Evolutionary conservation across 2,888 invertebrate genomes (phyloP).

Genomic region (Hirtodrosophila histrioides): DNA sequence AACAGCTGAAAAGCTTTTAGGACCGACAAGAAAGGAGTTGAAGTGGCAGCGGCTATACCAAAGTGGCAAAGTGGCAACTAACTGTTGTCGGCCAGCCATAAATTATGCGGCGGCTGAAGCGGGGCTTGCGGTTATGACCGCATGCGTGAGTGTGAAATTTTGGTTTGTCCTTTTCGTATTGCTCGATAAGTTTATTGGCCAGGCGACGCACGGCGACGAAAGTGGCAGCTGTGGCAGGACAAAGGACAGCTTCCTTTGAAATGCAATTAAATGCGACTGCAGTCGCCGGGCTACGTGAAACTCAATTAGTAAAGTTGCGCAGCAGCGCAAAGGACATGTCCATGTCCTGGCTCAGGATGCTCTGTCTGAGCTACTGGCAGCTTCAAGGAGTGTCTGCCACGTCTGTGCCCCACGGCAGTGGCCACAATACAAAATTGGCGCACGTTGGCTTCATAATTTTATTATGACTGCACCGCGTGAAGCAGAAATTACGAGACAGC

Average conservation of each 20-base stretch:
- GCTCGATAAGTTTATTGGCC: constrained; percentile 13
- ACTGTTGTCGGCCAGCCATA: constrained; percentile 57
- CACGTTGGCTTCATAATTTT: constrained; percentile 76
- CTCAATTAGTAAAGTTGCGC: constrained; percentile 74
- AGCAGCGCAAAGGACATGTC: constrained; percentile 19
- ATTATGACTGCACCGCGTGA: constrained; percentile 68
- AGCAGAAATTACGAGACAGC: constrained; percentile 57
- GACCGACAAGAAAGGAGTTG: constrained; percentile 9
- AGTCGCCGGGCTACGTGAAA: constrained; percentile 57
- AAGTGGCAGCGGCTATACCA: constrained; percentile 9
- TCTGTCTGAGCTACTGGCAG: constrained; percentile 17
- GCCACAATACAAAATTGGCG: constrained; percentile 71
- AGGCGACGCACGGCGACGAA: constrained; percentile 5
- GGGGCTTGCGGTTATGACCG: constrained; percentile 5
- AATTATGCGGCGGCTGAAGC: constrained; percentile 41
- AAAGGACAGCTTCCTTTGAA: constrained; percentile 60
- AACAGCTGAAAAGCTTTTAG: constrained; percentile 59
- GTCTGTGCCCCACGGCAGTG: constrained; percentile 22
- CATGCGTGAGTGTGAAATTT: constrained; percentile 22
- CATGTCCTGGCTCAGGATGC: constrained; percentile 16
- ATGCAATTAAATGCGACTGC: constrained; percentile 73
- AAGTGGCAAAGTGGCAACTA: constrained; percentile 44
- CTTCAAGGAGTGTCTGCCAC: constrained; percentile 23
- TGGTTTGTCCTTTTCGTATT: not conserved
- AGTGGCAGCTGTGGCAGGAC: constrained; percentile 6